phyloP scores from a whole-genome alignment of 2,888 invertebrate genomes.

The Physocephala rufipes region DNA sequence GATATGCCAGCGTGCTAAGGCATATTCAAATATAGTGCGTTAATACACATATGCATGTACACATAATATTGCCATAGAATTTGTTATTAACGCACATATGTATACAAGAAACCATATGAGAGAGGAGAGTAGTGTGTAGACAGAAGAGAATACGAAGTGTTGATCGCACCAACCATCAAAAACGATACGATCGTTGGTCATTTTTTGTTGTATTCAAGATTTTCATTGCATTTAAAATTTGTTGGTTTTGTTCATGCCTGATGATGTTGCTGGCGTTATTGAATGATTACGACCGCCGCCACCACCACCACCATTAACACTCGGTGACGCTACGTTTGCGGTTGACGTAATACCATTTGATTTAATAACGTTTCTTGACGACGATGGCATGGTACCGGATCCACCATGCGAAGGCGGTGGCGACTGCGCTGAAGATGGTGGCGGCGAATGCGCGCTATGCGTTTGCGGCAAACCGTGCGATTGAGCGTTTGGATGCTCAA shows the following conservation, averaged over 20 bases:
- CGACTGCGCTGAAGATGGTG: constrained; percentile 37
- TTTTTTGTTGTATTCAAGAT: background rate
- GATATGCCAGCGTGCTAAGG: background rate
- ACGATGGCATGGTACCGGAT: constrained; percentile 33
- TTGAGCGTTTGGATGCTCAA: constrained; percentile 59
- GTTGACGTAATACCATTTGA: constrained; percentile 45
- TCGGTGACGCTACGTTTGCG: constrained; percentile 53
- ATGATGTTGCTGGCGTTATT: constrained; percentile 46
- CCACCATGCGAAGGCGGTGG: constrained; percentile 12
- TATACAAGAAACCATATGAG: no score
- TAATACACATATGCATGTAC: background rate
- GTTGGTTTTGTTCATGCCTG: constrained; percentile 53
- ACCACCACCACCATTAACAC: constrained; percentile 50
- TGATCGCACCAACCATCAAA: no score
- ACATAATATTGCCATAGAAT: no score
- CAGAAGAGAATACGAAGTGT: no score
- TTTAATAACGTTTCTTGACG: constrained; percentile 41
- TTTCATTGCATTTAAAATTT: constrained; percentile 56
- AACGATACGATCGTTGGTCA: no score
- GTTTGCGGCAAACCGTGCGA: constrained; percentile 40
- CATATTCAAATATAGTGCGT: no score
- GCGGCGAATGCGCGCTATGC: constrained; percentile 44
- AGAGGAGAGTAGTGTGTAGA: no score
- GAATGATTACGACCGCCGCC: constrained; percentile 44
- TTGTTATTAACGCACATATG: background rate